phyloP scores from a whole-genome alignment of 1,140 invertebrate genomes.

The Diorhabda sublineata region DNA sequence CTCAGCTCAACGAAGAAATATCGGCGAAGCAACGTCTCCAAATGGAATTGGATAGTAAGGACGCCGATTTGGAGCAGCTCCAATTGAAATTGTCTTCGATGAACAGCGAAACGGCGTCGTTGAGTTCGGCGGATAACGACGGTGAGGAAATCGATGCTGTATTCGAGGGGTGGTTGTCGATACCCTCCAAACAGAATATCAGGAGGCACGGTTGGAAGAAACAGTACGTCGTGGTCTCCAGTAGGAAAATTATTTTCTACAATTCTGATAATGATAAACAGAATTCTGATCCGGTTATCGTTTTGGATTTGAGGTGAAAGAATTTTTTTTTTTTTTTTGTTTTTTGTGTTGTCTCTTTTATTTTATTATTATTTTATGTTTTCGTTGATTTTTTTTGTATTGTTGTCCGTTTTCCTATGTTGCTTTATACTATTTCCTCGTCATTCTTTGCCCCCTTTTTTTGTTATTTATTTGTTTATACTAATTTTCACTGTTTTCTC shows the following conservation, averaged over 20 bases:
- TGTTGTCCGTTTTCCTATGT: background rate
- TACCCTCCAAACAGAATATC: slow-evolving; percentile 94
- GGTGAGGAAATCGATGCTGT: slow-evolving; percentile 64
- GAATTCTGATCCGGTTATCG: slow-evolving; percentile 90
- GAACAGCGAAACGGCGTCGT: slow-evolving; percentile 82
- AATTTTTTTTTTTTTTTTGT: background rate
- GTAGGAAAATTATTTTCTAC: slow-evolving; percentile 96
- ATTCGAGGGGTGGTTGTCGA: slow-evolving; percentile 92
- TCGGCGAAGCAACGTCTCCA: slow-evolving; percentile 72
- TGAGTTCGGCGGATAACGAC: slow-evolving; percentile 84
- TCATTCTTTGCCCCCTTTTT: background rate
- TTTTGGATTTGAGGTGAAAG: slow-evolving; percentile 87
- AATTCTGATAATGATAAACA: slow-evolving; percentile 92
- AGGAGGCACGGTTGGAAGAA: slow-evolving; percentile 94
- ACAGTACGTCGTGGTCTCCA: slow-evolving; percentile 95
- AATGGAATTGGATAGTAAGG: slow-evolving; percentile 95
- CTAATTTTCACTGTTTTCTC: background rate
- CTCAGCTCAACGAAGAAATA: slow-evolving; percentile 60
- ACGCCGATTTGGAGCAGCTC: slow-evolving; percentile 91
- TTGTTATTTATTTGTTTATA: background rate
- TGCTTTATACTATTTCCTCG: background rate
- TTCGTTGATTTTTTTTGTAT: background rate
- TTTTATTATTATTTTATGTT: background rate
- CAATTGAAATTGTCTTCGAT: slow-evolving; percentile 73
- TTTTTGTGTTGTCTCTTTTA: background rate